Evolutionary conservation across 1,140 invertebrate species (phyloP).

Genomic region (Drosophila miranda): DNA sequence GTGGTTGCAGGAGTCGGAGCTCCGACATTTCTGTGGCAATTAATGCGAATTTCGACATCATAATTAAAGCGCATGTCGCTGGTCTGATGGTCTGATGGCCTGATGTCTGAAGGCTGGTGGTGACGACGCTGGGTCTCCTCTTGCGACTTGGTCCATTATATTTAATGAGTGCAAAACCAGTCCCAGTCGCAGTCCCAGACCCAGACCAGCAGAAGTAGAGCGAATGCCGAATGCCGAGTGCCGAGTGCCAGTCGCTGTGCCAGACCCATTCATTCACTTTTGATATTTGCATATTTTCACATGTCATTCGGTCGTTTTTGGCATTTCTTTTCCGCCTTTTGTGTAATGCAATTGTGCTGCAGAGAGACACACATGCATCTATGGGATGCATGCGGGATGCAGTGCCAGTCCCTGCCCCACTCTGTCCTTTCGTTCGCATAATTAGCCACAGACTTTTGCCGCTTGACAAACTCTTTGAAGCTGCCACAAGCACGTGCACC

Average conservation of each 20-base stretch:
- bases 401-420: not conserved
- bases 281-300: constrained; percentile 81
- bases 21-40: constrained; percentile 65
- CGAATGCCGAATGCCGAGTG: constrained; percentile 33
- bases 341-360: constrained; percentile 60
- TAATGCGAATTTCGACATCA: constrained; percentile 80
- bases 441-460: constrained; percentile 78
- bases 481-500: constrained; percentile 46
- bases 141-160: constrained; percentile 72
- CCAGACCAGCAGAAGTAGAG: constrained; percentile 47
- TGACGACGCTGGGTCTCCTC: constrained; percentile 60
- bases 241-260: constrained; percentile 40
- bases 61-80: constrained; percentile 66
- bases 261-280: constrained; percentile 74
- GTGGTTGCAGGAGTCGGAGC: constrained; percentile 22
- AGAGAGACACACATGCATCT: too few relatives aligned
- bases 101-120: constrained; percentile 5
- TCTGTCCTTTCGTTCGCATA: constrained; percentile 50
- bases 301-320: constrained; percentile 73
- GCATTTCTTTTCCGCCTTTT: constrained; percentile 71
- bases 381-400: constrained; percentile 4
- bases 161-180: constrained; percentile 59
- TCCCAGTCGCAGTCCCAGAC: constrained; percentile 2
- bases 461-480: constrained; percentile 79
- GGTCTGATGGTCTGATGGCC: too few relatives aligned